A percentile compares a stretch with the other conserved stretches of the same genome.
Evolutionary conservation across 1,140 invertebrate species (phyloP).

Genomic region (Chionoecetes opilio): DNA sequence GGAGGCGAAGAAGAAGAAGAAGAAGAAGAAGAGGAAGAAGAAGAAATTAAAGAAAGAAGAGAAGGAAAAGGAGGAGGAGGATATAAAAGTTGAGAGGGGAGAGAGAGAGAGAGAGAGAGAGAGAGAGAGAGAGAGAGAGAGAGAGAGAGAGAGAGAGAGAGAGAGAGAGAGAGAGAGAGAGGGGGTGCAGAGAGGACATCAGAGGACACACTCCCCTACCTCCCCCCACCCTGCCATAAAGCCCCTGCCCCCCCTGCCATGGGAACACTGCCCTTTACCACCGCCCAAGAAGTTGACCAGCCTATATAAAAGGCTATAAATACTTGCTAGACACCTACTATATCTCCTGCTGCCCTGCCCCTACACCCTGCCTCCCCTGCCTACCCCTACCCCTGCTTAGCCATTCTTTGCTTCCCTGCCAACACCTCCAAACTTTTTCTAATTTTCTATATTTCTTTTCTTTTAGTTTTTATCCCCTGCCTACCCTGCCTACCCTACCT

Average conservation of each 20-base stretch:
- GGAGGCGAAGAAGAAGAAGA: background rate
- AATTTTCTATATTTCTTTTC: too few species aligned
- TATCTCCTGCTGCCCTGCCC: background rate
- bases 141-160: background rate
- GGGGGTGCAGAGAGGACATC: background rate
- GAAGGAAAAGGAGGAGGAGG: background rate
- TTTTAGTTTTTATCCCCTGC: too few species aligned
- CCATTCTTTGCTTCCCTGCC: too few species aligned
- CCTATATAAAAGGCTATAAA: constrained; percentile 9
- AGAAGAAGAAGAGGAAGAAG: background rate
- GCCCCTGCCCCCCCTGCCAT: background rate
- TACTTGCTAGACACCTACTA: constrained; percentile 16
- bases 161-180: background rate
- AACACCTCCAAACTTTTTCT: too few species aligned
- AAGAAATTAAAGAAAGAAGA: background rate
- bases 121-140: background rate
- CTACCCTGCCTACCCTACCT: background rate
- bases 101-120: background rate
- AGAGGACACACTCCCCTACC: background rate
- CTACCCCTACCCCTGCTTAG: background rate
- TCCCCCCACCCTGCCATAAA: background rate
- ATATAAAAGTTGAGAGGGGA: background rate
- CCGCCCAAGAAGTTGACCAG: background rate
- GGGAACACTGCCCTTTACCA: background rate
- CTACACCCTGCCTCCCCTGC: background rate